Conservation (phyloP, 2,113 vertebrate species). For the Eubucco bourcierii region DNA sequence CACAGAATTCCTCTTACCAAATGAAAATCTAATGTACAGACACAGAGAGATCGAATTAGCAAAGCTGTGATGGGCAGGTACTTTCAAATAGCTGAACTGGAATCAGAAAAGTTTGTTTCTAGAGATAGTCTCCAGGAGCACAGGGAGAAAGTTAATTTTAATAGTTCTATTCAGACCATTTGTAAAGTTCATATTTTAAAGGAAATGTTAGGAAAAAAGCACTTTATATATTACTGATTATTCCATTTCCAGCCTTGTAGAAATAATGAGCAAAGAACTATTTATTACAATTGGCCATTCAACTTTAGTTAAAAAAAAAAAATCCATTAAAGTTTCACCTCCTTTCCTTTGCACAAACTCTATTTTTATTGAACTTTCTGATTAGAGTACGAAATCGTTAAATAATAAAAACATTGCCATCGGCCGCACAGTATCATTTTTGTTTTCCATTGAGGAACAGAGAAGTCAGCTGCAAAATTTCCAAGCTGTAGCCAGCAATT, state of each 20-base stretch:
- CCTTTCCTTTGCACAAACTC: not conserved
- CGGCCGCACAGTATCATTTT: not conserved
- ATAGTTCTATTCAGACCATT: not conserved
- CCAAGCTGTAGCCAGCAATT: not conserved
- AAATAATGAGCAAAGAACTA: not conserved
- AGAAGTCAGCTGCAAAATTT: not conserved
- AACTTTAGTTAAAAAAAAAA: not conserved
- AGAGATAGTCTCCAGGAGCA: not conserved
- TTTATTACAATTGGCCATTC: not conserved
- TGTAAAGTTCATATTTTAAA: not conserved
- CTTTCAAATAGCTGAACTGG: not conserved
- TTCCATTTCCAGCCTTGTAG: not conserved
- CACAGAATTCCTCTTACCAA: not conserved
- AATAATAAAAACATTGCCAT: not conserved
- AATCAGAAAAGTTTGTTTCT: not conserved
- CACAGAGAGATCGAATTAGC: not conserved
- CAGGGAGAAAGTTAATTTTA: not conserved
- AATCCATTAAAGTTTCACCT: not conserved
- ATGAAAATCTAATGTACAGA: not conserved
- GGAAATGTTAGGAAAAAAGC: not conserved
- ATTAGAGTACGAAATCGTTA: not conserved
- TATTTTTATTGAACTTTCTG: not conserved
- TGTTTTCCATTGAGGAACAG: not conserved
- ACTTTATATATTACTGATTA: not conserved
- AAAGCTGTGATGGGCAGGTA: not conserved